Base-by-base conservation (phyloP, 2,113 vertebrate genomes). In the Menidia beryllina region DNA sequence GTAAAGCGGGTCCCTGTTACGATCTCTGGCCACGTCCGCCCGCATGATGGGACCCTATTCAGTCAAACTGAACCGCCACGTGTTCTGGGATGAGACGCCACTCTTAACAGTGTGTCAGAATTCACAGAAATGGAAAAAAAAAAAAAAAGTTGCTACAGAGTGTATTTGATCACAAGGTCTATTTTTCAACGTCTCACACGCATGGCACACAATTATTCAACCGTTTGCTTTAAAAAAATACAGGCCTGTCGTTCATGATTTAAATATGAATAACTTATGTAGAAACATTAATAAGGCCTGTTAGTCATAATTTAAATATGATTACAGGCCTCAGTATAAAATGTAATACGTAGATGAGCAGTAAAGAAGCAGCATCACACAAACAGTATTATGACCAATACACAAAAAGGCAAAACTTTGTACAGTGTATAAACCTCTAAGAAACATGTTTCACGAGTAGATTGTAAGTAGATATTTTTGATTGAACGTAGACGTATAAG, bases 271-370 rank as follows among this genome's bases (percentile, higher is more conserved):
- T 91, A 92, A 92, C 89, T 41, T 49, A 85, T 63, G 75, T 86
- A 90, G 80, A 88, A 88, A 91, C 75, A 86, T 63, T 73, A 72
- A 86, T 92, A 92, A 92, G 90, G 90, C 90, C 90, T 87, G 88
- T 91, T 92, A 92, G 86, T 91, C 90, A 92, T 92, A 75, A 86
- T 92, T 92, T 92, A 92, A 91, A 91, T 91, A 92, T 92, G 89
- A 90, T 91, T 89, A 89, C 91, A 91, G 89, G 89, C 89, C 84
- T 89, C 66, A 1, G 84, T 91, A 91, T 74, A 91, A 91, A 91
- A 91, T 80, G 64, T 74, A 55, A 83, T 60, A 79, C 54, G 59
- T 69, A 45, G 51, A 85, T 78, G 75, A 84, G 81, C 82, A 79
- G 81, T 81, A 71, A 57, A 84, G 76, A 84, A 90, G 90, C 86